Conservation (phyloP, 2,888 invertebrate species). For the Sialis fuliginosa region DNA sequence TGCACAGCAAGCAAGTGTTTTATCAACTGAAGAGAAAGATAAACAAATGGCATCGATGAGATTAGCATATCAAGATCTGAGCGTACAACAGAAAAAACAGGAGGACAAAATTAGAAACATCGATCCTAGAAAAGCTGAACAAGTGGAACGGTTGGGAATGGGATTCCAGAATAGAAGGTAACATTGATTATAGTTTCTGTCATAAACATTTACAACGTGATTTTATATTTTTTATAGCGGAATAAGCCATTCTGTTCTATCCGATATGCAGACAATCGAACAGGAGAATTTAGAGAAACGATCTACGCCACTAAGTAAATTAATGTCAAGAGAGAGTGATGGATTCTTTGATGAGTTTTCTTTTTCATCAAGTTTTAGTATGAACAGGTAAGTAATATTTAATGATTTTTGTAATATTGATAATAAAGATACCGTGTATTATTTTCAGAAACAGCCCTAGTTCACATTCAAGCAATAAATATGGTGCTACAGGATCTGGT, state of each 20-base stretch:
- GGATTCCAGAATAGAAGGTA: slow-evolving; percentile 45
- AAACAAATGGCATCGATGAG: slow-evolving; percentile 48
- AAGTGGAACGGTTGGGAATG: slow-evolving; percentile 89
- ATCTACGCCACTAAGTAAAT: slow-evolving; percentile 21
- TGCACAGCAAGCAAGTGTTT: slow-evolving; percentile 21
- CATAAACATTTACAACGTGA: background rate
- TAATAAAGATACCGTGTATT: background rate
- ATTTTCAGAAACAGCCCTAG: background rate
- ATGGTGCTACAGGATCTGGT: background rate
- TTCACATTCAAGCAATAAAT: background rate
- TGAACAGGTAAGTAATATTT: slow-evolving; percentile 32
- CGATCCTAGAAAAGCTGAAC: slow-evolving; percentile 71
- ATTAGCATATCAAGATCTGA: slow-evolving; percentile 63
- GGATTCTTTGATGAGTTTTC: slow-evolving; percentile 32
- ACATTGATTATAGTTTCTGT: slow-evolving; percentile 8
- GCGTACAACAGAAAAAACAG: slow-evolving; percentile 46
- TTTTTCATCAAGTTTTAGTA: slow-evolving; percentile 35
- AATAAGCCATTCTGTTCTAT: slow-evolving; percentile 70
- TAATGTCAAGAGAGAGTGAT: slow-evolving; percentile 24
- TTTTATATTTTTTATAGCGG: slow-evolving; percentile 28
- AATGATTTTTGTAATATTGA: background rate
- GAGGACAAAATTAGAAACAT: slow-evolving; percentile 52
- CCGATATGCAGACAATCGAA: slow-evolving; percentile 81
- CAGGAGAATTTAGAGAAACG: slow-evolving; percentile 48
- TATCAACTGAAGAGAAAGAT: slow-evolving; percentile 45